These are phyloP conservation scores for Physocephala rufipes DNA, from an alignment of 2,888 invertebrate genomes.

Conservation along the genomic window DNA sequence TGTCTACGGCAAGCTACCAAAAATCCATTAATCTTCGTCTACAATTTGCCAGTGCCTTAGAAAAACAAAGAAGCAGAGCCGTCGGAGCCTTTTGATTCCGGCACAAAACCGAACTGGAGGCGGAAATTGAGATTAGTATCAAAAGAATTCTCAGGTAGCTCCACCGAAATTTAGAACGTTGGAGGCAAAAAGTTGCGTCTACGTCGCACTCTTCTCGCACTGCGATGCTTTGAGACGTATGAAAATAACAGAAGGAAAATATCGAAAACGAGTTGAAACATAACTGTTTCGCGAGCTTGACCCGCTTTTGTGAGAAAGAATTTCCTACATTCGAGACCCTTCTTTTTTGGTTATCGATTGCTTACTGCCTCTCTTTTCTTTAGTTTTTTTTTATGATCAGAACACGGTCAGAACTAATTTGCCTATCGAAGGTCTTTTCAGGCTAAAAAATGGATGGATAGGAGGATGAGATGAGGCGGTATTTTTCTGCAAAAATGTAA, in stretches of 20 bases:
- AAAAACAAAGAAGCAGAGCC: too few species aligned
- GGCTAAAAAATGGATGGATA: not conserved
- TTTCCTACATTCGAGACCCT: too few species aligned
- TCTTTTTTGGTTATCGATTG: too few species aligned
- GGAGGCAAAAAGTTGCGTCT: too few species aligned
- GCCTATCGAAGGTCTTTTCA: slow-evolving; percentile 1
- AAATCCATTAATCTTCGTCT: slow-evolving; percentile 31
- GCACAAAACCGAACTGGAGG: not conserved
- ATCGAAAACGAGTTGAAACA: not conserved
- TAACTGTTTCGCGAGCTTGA: slow-evolving; percentile 22
- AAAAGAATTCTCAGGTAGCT: slow-evolving; percentile 12
- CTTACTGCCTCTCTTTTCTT: too few species aligned
- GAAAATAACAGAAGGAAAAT: slow-evolving; percentile 8
- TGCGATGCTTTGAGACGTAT: not conserved
- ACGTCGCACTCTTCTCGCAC: too few species aligned
- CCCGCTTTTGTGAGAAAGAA: not conserved
- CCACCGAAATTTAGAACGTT: not conserved
- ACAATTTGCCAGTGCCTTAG: slow-evolving; percentile 21
- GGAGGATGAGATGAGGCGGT: not conserved
- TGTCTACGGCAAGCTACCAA: slow-evolving; percentile 21
- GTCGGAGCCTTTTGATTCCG: slow-evolving; percentile 10
- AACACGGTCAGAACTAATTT: slow-evolving; percentile 19
- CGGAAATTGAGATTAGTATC: slow-evolving; percentile 20
- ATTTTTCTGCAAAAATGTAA: slow-evolving; percentile 19
- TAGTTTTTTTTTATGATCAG: slow-evolving; percentile 2